Evolutionary conservation across 1,140 invertebrate species (phyloP).

Genomic region (Lepidurus couesii): DNA sequence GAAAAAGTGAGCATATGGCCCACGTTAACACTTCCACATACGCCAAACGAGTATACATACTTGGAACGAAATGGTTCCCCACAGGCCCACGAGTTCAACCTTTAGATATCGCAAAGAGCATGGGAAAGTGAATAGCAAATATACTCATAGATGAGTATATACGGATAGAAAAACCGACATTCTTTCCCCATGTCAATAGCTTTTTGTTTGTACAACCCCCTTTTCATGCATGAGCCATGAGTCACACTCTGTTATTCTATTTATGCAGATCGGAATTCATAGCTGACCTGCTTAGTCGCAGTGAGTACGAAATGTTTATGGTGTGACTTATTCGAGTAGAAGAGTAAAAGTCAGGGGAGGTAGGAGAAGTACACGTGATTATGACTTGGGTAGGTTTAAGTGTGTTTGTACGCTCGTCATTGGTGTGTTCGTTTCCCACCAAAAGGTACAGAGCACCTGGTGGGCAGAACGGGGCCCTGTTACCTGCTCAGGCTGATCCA

Average conservation of each 20-base stretch:
- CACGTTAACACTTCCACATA: not conserved
- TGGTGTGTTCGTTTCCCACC: not conserved
- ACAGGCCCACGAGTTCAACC: not conserved
- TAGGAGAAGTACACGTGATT: not conserved
- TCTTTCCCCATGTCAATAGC: not conserved
- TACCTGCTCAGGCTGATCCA: constrained; percentile 9
- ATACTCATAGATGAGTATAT: too few relatives aligned
- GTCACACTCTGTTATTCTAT: not conserved
- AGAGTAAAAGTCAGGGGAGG: too few relatives aligned
- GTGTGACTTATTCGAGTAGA: too few relatives aligned
- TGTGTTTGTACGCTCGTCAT: not conserved
- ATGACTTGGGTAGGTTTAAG: not conserved
- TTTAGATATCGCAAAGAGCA: not conserved
- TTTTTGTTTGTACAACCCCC: not conserved
- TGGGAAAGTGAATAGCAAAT: not conserved
- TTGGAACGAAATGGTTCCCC: not conserved
- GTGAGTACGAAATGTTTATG: too few relatives aligned
- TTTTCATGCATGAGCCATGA: not conserved
- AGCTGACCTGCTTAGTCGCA: too few relatives aligned
- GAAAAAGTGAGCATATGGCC: constrained; percentile 4
- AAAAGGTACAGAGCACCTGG: constrained; percentile 4
- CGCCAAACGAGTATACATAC: not conserved
- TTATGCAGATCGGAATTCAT: too few relatives aligned
- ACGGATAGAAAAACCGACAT: not conserved
- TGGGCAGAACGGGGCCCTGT: not conserved